Evolutionary conservation across 2,888 invertebrate genomes (phyloP).

Genomic region (Meteorus colon): DNA sequence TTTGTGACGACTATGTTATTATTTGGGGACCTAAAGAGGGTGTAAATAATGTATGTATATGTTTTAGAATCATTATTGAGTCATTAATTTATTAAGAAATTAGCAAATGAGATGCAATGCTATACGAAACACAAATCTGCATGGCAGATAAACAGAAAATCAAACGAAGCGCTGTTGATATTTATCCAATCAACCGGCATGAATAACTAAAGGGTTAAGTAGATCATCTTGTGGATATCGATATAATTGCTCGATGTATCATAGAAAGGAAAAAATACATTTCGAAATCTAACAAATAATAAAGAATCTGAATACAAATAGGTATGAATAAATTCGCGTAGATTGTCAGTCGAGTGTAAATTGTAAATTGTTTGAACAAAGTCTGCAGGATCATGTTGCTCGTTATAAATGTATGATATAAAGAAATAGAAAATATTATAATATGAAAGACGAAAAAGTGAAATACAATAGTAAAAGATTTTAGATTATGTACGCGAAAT

Average conservation of each 20-base stretch:
- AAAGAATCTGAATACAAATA: not conserved
- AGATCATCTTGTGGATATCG: too few relatives aligned
- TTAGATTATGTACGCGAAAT: not conserved
- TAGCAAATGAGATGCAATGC: not conserved
- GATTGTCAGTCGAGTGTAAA: constrained; percentile 39
- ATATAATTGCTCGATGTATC: not conserved
- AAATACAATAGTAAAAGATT: constrained; percentile 51
- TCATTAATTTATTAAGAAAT: constrained; percentile 43
- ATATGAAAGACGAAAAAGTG: constrained; percentile 59
- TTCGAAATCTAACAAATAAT: not conserved
- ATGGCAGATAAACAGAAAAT: constrained; percentile 37
- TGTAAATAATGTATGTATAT: constrained; percentile 70
- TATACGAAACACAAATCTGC: constrained; percentile 25
- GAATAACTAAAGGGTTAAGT: too few relatives aligned
- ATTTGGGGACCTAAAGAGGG: constrained; percentile 49
- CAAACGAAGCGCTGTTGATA: constrained; percentile 7
- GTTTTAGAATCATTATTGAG: constrained; percentile 67
- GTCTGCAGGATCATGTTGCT: constrained; percentile 41
- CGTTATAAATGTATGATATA: constrained; percentile 17
- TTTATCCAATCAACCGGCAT: not conserved
- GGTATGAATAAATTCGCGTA: constrained; percentile 14
- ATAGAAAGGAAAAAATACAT: constrained; percentile 5
- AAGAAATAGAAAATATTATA: constrained; percentile 2
- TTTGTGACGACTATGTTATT: constrained; percentile 31
- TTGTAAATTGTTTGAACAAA: constrained; percentile 26